A percentile compares a stretch with the other conserved stretches of the same genome.
phyloP scores from a whole-genome alignment of 2,888 invertebrate genomes.

The Cinara cedri region DNA sequence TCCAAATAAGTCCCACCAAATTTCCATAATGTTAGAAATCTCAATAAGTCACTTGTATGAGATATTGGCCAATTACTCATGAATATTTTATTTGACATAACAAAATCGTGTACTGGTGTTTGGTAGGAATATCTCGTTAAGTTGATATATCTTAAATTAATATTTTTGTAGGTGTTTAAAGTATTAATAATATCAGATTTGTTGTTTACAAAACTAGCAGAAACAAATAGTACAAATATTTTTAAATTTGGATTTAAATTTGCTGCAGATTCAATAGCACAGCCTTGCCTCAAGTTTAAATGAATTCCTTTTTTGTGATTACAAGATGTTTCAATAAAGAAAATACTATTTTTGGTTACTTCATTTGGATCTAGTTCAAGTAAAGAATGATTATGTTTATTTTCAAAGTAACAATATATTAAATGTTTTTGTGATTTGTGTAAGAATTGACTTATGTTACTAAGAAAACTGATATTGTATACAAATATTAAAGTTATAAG shows the following conservation, averaged over 20 bases:
- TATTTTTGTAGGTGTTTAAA: slow-evolving; percentile 62
- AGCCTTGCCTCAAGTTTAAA: slow-evolving; percentile 69
- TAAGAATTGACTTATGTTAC: not conserved
- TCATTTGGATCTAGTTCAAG: slow-evolving; percentile 28
- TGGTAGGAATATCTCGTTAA: slow-evolving; percentile 63
- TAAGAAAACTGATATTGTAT: slow-evolving; percentile 32
- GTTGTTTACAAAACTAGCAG: slow-evolving; percentile 58
- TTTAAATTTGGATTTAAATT: slow-evolving; percentile 68
- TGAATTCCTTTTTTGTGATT: slow-evolving; percentile 62
- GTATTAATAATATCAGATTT: slow-evolving; percentile 28
- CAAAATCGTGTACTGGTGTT: slow-evolving; percentile 69
- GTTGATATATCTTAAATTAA: slow-evolving; percentile 66
- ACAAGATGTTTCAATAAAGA: slow-evolving; percentile 74
- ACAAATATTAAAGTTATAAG: slow-evolving; percentile 13
- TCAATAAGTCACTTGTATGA: slow-evolving; percentile 72
- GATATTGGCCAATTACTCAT: slow-evolving; percentile 67
- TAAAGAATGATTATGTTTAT: not conserved
- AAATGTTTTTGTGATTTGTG: slow-evolving; percentile 34
- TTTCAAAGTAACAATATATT: slow-evolving; percentile 38
- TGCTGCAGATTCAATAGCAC: slow-evolving; percentile 74
- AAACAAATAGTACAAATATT: slow-evolving; percentile 63
- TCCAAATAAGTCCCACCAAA: slow-evolving; percentile 81
- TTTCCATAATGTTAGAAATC: slow-evolving; percentile 74
- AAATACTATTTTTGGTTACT: slow-evolving; percentile 63
- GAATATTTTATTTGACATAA: slow-evolving; percentile 65